A percentile compares a stretch with the other conserved stretches of the same genome.
These are phyloP conservation scores for Pelagia noctiluca DNA, from an alignment of 30 jellyfish, hydroid and myxozoan genomes.

Conservation along the genomic window DNA sequence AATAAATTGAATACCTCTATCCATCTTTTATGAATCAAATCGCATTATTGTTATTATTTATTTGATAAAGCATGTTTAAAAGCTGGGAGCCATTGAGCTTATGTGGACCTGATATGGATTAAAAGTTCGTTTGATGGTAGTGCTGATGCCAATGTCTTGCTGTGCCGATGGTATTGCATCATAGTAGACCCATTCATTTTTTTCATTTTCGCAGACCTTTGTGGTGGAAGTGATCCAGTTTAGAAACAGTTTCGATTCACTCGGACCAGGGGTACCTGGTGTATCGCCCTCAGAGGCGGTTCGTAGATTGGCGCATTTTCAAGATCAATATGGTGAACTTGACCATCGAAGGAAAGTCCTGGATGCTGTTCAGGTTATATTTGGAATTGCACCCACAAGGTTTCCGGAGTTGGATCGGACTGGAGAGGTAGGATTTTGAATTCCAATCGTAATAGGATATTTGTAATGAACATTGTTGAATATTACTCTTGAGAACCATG, in stretches of 20 bases:
- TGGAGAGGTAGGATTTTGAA: constrained; percentile 69
- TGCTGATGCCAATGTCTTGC: too few relatives aligned
- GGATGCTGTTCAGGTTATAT: constrained; percentile 79
- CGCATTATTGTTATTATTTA: too few relatives aligned
- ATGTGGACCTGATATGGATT: too few relatives aligned
- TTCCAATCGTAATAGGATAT: too few relatives aligned
- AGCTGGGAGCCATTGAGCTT: too few relatives aligned
- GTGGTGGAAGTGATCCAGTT: constrained; percentile 87
- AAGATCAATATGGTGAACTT: constrained; percentile 54
- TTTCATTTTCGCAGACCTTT: constrained; percentile 63
- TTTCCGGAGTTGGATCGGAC: constrained; percentile 83
- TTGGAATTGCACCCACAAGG: constrained; percentile 82
- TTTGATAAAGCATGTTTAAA: too few relatives aligned
- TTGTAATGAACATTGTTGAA: too few relatives aligned
- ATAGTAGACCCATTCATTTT: neutral
- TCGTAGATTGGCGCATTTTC: constrained; percentile 63
- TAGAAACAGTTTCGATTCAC: constrained; percentile 91
- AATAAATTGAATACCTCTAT: too few relatives aligned
- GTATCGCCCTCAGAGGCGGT: constrained; percentile 82
- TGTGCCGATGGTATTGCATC: neutral
- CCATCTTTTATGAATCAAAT: too few relatives aligned
- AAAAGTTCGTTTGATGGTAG: too few relatives aligned
- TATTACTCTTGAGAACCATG: too few relatives aligned
- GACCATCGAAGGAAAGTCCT: constrained; percentile 65
- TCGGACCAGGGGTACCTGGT: constrained; percentile 93